Evolutionary conservation across 2,797 vertebrate genomes (phyloP), one percentile per base, ranked within the genome.

Genomic region (Acipenser ruthenus): DNA sequence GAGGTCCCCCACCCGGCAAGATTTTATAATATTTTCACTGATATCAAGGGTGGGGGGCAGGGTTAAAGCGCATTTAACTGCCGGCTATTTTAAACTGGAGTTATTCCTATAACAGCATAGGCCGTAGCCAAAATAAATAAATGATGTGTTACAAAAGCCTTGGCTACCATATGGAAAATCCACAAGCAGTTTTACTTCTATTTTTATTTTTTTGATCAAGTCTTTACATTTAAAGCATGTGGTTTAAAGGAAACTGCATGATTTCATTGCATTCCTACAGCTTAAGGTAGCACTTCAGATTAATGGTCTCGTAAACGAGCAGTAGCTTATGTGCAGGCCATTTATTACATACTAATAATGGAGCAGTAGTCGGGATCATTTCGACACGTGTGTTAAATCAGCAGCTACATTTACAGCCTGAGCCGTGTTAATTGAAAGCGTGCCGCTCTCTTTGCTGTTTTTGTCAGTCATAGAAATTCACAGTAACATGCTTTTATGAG

Each of bases 371-470:
- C 18, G 60, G 52, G 63, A 65, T 65, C 52, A 48, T 53, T 63
- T 59, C 60, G 53, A 71, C 66, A 67, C 65, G 68, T 70, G 60
- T 52, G 49, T 50, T 64, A 63, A 71, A 64, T 73, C 67, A 65
- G 67, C 70, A 60, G 63, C 50, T 65, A 60, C 58, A 67, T 67
- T 50, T 58, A 15, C 66, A 61, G 66, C 52, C 49, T 53, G 60
- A 11, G 52, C 47, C 18, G 9, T 6, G 65, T 8, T 53, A 56
- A 69, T 49, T 55, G 62, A 61, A 53, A 37, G 51, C n/a, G 15
- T n/a, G 64, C 64, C 47, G 64, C 23, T 56, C 37, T 49, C 18
- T 18, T 18, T 18, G 50, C 13, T 65, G 49, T 53, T 56, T 68
- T 65, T 62, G 50, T 8, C 56, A 47, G 63, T 61, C 10, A 58